A percentile compares a stretch with the other conserved stretches of the same genome.
These are phyloP conservation scores for Trachelus troglodyta DNA, from an alignment of 2,888 invertebrate species.

Conservation along the genomic window DNA sequence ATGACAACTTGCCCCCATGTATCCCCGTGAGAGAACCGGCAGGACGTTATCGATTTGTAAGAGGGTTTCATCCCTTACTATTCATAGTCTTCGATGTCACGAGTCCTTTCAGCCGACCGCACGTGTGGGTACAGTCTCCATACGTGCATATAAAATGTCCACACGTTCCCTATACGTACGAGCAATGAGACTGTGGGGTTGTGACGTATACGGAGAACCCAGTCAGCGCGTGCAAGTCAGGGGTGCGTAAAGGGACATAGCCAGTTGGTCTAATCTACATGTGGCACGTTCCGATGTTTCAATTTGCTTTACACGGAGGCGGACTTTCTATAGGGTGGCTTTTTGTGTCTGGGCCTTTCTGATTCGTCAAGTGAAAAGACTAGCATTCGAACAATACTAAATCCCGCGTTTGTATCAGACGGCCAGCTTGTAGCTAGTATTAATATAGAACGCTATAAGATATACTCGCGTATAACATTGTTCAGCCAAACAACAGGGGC, in stretches of 20 bases:
- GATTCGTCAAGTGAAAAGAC: background rate
- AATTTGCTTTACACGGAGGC: conserved; percentile 37
- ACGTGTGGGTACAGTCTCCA: conserved; percentile 12
- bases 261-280: conserved; percentile 47
- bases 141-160: too few species aligned
- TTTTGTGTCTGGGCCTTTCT: conserved; percentile 1
- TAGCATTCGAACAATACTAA: background rate
- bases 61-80: conserved; percentile 49
- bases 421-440: too few species aligned
- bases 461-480: too few species aligned
- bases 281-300: conserved; percentile 46
- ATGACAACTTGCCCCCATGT: background rate
- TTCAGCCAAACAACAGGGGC: too few species aligned
- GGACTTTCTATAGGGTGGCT: conserved; percentile 7
- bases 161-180: too few species aligned
- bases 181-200: too few species aligned
- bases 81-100: conserved; percentile 57
- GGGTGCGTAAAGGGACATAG: conserved; percentile 3
- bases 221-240: conserved; percentile 3
- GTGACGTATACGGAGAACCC: background rate
- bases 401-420: too few species aligned
- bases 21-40: conserved; percentile 18
- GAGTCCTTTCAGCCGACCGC: conserved; percentile 51
- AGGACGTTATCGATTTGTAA: conserved; percentile 48
- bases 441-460: too few species aligned